phyloP scores from a whole-genome alignment of 2,113 vertebrate genomes.

The Zingel zingel region DNA sequence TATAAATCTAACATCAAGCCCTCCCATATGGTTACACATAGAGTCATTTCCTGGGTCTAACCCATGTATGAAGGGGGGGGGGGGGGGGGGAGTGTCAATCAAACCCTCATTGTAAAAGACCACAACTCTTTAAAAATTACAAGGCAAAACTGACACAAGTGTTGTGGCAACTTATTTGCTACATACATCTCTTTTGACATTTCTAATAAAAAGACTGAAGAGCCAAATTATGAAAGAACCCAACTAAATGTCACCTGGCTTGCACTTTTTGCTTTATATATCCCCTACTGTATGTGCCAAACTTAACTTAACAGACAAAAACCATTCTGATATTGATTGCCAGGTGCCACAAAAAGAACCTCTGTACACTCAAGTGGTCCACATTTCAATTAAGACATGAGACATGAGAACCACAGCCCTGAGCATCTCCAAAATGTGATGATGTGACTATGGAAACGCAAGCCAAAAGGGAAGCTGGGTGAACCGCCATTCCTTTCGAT shows the following conservation, averaged over 20 bases:
- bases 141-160: constrained; percentile 73
- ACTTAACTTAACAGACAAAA: constrained; percentile 61
- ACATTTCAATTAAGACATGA: constrained; percentile 62
- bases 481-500: constrained; percentile 55
- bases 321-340: constrained; percentile 46
- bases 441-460: constrained; percentile 64
- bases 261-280: constrained; percentile 17
- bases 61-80: constrained; percentile 44
- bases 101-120: constrained; percentile 77
- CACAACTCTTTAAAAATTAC: constrained; percentile 73
- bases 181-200: constrained; percentile 62
- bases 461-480: constrained; percentile 55
- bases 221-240: constrained; percentile 50
- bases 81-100: constrained; percentile 58
- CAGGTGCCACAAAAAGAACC: constrained; percentile 59
- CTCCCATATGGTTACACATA: constrained; percentile 65
- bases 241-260: constrained; percentile 43
- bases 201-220: constrained; percentile 52
- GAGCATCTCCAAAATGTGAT: constrained; percentile 67
- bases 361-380: constrained; percentile 75
- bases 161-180: constrained; percentile 57
- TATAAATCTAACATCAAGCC: constrained; percentile 70
- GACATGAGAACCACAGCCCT: constrained; percentile 64
- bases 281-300: constrained; percentile 47
- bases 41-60: constrained; percentile 65